Percentiles rank a stretch among this genome's conserved stretches.
These are phyloP conservation scores for Pseudomyrmex flavicornis DNA, from an alignment of 1,140 invertebrate genomes.

Conservation along the genomic window DNA sequence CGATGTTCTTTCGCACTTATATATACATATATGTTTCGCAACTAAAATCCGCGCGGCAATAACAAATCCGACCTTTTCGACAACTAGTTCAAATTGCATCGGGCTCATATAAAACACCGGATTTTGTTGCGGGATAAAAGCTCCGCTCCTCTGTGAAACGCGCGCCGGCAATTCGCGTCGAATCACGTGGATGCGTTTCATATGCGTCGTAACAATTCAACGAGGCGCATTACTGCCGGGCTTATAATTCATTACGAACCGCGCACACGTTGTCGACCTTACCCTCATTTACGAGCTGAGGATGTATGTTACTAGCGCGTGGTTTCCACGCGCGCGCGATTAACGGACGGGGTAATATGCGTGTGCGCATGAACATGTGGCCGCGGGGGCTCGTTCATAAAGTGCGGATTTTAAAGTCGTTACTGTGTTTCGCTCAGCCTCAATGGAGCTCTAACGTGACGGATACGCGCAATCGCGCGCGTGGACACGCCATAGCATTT, in stretches of 20 bases:
- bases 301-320: conserved; percentile 14
- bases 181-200: background rate
- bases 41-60: too few relatives aligned
- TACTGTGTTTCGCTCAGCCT: conserved; percentile 6
- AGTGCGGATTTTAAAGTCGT: conserved; percentile 30
- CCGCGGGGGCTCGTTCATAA: background rate
- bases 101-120: background rate
- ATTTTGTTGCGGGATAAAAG: background rate
- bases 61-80: background rate
- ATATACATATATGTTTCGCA: too few relatives aligned
- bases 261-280: background rate
- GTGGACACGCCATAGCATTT: background rate
- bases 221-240: conserved; percentile 22
- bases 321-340: background rate
- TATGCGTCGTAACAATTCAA: background rate
- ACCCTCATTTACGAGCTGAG: conserved; percentile 15
- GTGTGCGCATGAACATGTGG: too few relatives aligned
- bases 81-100: background rate
- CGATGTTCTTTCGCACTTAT: too few relatives aligned
- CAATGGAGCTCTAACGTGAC: conserved; percentile 15
- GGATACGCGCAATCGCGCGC: background rate
- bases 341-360: background rate
- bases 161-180: conserved; percentile 16
- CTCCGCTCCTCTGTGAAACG: background rate
- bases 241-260: conserved; percentile 43